Conservation (phyloP, 1,140 invertebrate genomes). For the Bombus sibiricus region DNA sequence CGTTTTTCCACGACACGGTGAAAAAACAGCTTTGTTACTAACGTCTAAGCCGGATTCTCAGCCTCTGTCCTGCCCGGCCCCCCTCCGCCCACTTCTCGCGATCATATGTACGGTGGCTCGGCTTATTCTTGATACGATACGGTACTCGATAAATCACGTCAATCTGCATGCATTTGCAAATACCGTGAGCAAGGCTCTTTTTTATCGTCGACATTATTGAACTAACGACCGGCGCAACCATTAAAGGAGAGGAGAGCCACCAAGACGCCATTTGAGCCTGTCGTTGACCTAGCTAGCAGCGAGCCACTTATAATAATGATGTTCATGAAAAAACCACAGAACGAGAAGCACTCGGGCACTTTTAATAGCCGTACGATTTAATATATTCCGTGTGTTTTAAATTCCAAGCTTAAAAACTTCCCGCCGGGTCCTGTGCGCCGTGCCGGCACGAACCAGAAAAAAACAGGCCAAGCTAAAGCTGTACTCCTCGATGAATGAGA, state of each 20-base stretch:
- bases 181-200: slow-evolving; percentile 35
- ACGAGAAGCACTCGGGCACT: neutral
- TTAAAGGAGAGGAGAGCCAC: slow-evolving; percentile 11
- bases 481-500: neutral
- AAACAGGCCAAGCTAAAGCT: neutral
- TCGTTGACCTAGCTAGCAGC: slow-evolving; percentile 29
- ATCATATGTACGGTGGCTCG: neutral
- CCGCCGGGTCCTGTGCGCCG: neutral
- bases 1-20: too few species aligned
- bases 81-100: neutral
- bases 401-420: slow-evolving; percentile 3
- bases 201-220: slow-evolving; percentile 24
- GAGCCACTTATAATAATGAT: slow-evolving; percentile 40
- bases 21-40: neutral
- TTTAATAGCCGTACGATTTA: slow-evolving; percentile 40
- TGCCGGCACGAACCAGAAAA: neutral
- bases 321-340: slow-evolving; percentile 2
- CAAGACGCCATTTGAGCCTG: slow-evolving; percentile 8
- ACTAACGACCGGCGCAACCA: slow-evolving; percentile 32
- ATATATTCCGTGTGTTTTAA: slow-evolving; percentile 34
- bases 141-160: slow-evolving; percentile 27
- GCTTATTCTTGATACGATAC: slow-evolving; percentile 1
- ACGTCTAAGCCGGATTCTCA: neutral
- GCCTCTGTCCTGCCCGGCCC: fast-evolving
- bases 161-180: slow-evolving; percentile 63